phyloP scores from a whole-genome alignment of 2,113 vertebrate species.

The Xiphorhynchus elegans region DNA sequence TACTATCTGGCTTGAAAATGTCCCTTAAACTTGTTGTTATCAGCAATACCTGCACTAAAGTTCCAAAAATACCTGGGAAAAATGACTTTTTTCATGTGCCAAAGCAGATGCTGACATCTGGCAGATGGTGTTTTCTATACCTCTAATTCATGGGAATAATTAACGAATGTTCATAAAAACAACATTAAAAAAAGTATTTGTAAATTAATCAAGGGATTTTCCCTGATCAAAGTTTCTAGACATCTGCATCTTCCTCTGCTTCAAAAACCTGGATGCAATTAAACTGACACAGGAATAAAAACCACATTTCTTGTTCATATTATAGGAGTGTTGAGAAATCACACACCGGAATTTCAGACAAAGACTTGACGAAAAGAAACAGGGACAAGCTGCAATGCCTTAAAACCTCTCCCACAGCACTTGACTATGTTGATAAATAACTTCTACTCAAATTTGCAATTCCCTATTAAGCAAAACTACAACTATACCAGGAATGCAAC shows the following conservation, averaged over 20 bases:
- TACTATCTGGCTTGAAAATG: neutral
- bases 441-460: neutral
- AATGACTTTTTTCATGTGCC: neutral
- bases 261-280: slow-evolving; percentile 20
- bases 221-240: neutral
- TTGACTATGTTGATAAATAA: neutral
- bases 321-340: neutral
- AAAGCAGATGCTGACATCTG: neutral
- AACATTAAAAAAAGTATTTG: neutral
- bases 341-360: neutral
- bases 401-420: neutral
- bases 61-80: neutral
- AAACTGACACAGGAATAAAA: neutral
- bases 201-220: neutral
- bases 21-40: neutral
- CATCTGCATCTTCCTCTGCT: neutral
- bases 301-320: neutral
- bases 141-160: neutral
- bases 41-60: neutral
- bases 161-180: neutral
- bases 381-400: neutral
- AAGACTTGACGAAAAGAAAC: neutral
- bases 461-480: neutral
- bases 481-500: neutral
- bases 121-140: neutral